phyloP scores from a whole-genome alignment of 2,888 invertebrate species.

The Petrolisthes manimaculis region DNA sequence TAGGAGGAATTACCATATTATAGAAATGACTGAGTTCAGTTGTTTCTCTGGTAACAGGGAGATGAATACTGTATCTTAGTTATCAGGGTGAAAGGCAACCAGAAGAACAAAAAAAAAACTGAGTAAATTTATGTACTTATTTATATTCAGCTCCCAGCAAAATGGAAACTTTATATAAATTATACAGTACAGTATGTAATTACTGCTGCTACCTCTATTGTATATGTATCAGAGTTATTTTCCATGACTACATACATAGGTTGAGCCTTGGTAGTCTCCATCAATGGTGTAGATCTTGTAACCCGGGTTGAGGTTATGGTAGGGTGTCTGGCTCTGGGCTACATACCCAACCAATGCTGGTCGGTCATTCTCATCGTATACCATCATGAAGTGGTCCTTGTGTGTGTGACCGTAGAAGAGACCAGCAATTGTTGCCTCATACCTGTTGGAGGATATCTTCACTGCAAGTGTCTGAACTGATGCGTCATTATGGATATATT shows the following conservation, averaged over 20 bases:
- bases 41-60: too few relatives aligned
- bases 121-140: too few relatives aligned
- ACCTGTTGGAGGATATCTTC: slow-evolving; percentile 67
- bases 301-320: slow-evolving; percentile 72
- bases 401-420: slow-evolving; percentile 73
- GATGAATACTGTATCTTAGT: too few relatives aligned
- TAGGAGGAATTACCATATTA: not conserved
- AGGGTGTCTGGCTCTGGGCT: slow-evolving; percentile 74
- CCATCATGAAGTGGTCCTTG: slow-evolving; percentile 70
- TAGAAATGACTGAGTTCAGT: too few relatives aligned
- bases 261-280: slow-evolving; percentile 67
- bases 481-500: not conserved
- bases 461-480: not conserved
- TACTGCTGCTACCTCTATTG: too few relatives aligned
- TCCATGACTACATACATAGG: slow-evolving; percentile 41
- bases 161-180: too few relatives aligned
- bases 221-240: not conserved
- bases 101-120: too few relatives aligned
- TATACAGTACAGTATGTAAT: too few relatives aligned
- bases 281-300: slow-evolving; percentile 73
- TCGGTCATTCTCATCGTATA: slow-evolving; percentile 70
- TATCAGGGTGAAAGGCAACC: too few relatives aligned
- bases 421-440: slow-evolving; percentile 70
- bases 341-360: slow-evolving; percentile 71
- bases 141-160: too few relatives aligned